Evolutionary conservation across 2,888 invertebrate species (phyloP).

Genomic region (Taphrorychus bicolor): DNA sequence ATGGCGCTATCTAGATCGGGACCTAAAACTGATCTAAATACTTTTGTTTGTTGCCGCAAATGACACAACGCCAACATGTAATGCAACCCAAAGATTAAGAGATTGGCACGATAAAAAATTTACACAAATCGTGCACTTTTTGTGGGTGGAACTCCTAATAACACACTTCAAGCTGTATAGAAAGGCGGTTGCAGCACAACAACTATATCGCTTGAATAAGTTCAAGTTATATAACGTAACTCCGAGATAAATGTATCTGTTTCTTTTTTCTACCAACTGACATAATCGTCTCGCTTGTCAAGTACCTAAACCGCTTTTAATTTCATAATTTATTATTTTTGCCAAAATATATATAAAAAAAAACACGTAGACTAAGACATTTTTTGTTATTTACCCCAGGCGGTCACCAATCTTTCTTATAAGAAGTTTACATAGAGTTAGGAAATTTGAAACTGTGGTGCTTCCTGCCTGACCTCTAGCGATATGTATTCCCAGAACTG

Average conservation of each 20-base stretch:
- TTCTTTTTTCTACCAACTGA: conserved; percentile 8
- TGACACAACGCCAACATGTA: conserved; percentile 25
- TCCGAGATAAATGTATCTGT: background rate
- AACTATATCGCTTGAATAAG: conserved; percentile 16
- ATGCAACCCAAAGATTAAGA: conserved; percentile 19
- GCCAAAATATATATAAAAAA: background rate
- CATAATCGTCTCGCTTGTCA: background rate
- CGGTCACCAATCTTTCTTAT: background rate
- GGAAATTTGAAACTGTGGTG: background rate
- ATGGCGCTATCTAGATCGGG: conserved; percentile 20
- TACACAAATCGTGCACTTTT: conserved; percentile 29
- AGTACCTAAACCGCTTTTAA: background rate
- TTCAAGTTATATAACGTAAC: conserved; percentile 17
- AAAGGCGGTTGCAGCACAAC: conserved; percentile 17
- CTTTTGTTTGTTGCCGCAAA: conserved; percentile 16
- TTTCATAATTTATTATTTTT: background rate
- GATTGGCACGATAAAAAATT: conserved; percentile 23
- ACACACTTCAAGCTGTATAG: conserved; percentile 11
- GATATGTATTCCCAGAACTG: conserved; percentile 5
- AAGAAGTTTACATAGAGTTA: too few species aligned
- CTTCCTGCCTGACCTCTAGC: too few species aligned
- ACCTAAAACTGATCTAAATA: conserved; percentile 30
- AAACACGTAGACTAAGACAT: too few species aligned
- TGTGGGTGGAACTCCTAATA: conserved; percentile 18
- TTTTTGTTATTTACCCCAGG: background rate